Percentiles rank a stretch among this genome's conserved stretches.
Conservation (phyloP, 2,797 vertebrate species). For the Myoxocephalus aenaeus region DNA sequence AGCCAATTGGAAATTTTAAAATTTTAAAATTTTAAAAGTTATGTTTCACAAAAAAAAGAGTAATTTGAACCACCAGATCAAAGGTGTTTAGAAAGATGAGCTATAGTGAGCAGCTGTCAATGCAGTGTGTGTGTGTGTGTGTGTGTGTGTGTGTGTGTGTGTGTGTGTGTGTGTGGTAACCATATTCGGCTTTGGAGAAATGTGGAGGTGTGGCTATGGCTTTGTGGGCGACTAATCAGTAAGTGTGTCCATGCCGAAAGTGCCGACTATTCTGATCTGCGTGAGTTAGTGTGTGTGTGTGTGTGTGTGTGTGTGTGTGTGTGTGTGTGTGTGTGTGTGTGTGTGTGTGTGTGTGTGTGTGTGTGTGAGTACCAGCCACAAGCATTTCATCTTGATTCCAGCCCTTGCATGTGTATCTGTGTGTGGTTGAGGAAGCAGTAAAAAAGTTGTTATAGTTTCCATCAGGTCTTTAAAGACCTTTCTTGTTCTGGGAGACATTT, state of each 20-base stretch:
- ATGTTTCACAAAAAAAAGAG: not conserved
- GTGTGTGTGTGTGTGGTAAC: constrained; percentile 1
- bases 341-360: too few relatives aligned
- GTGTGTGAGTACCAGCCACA: constrained; percentile 1
- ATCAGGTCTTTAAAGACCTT: constrained; percentile 47
- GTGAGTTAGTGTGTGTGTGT: too few relatives aligned
- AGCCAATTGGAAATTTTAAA: not conserved
- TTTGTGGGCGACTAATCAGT: not conserved
- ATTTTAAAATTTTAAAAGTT: too few relatives aligned
- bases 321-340: too few relatives aligned
- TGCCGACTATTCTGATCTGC: not conserved
- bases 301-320: too few relatives aligned
- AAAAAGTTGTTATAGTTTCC: constrained; percentile 39
- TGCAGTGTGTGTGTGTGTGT: not conserved
- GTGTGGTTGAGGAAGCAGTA: constrained; percentile 38
- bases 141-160: too few relatives aligned
- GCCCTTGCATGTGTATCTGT: constrained; percentile 17
- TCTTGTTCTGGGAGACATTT: constrained; percentile 57
- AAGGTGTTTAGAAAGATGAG: not conserved
- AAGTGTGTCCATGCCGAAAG: constrained; percentile 7
- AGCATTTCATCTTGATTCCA: constrained; percentile 39
- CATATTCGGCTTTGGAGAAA: constrained; percentile 22
- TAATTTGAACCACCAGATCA: not conserved
- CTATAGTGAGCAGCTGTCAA: not conserved
- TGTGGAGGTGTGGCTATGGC: constrained; percentile 6